Base-by-base conservation (phyloP, 1,140 invertebrate genomes). In the Colletes latitarsis region DNA sequence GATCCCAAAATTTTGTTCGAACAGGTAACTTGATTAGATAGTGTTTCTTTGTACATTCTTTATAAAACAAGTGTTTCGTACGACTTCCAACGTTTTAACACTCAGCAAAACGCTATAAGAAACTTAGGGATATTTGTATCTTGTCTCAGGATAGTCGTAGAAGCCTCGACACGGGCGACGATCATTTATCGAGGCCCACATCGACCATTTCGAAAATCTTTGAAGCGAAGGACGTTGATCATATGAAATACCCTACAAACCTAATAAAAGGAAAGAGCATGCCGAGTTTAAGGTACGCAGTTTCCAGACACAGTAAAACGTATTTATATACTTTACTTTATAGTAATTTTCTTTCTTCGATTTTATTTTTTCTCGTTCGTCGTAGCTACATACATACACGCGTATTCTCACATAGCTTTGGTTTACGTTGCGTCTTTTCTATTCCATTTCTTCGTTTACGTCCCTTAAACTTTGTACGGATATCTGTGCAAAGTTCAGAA, bases 261-360 rank as follows among this genome's bases (percentile, higher is more conserved):
- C 93, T 98, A 49, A 96, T 98, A 63, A 98, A 98, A 94, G 98
- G 98, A 66, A 98, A 98, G 94, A 98, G 97, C 94, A 98, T 98
- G 97, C 98, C 98, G 8, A 98, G 97, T 92, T 93, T 98, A 66
- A 98, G 97, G 97, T 98, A 94, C 21, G 84, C 39, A 12, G n/a
- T 9, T 46, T 52, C 30, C 15, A 52, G 3, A 17, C 4, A 30
- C 62, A 71, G 53, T 14, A 55, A 52, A 43, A 68, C 19, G n/a
- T 39, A 58, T 19, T 55, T 10, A 19, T 58, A 71, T 46, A 8
- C 68, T 82, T 30, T 15, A 53, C 64, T 63, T 57, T 66, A 76
- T 62, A 68, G 14, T 6, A 62, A 55, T 57, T 64, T 81, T 66
- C n/a, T 79, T 39, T 83, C 30, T 80, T 55, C 55, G 21, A 77